Evolutionary conservation across 2,113 vertebrate species (phyloP).

Genomic region (Thunnus maccoyii): DNA sequence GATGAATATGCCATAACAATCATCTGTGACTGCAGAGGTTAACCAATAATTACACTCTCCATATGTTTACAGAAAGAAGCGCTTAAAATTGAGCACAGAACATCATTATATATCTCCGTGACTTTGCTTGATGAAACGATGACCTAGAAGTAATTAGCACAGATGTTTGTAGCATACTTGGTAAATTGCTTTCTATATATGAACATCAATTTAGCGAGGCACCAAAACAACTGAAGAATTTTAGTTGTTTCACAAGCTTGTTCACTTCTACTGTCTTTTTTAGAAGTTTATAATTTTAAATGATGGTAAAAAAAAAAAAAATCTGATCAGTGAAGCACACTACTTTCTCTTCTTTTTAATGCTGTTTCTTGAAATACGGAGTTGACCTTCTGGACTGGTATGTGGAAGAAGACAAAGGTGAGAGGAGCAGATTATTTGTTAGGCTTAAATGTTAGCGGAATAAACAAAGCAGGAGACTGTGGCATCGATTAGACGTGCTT

Average conservation of each 20-base stretch:
- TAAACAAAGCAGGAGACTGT: conserved; percentile 42
- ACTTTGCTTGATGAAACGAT: conserved; percentile 53
- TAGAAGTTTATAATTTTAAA: conserved; percentile 5
- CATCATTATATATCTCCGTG: conserved; percentile 47
- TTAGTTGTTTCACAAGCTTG: not conserved
- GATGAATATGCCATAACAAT: conserved; percentile 70
- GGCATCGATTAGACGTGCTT: conserved; percentile 11
- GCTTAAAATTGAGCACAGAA: conserved; percentile 33
- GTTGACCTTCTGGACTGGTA: conserved; percentile 22
- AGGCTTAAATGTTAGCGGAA: conserved; percentile 18
- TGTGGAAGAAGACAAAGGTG: conserved; percentile 23
- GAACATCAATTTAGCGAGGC: conserved; percentile 39
- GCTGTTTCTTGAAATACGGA: conserved; percentile 11
- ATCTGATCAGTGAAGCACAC: not conserved
- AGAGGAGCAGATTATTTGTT: conserved; percentile 35
- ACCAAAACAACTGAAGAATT: not conserved
- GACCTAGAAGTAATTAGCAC: conserved; percentile 65
- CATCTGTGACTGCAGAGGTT: conserved; percentile 69
- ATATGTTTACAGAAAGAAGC: conserved; percentile 64
- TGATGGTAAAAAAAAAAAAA: not conserved
- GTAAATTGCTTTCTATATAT: conserved; percentile 44
- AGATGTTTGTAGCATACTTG: conserved; percentile 53
- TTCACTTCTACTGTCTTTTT: conserved; percentile 2
- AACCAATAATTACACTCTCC: conserved; percentile 75
- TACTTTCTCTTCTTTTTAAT: conserved; percentile 13